Conservation (phyloP, 2,113 vertebrate genomes). For the Oriolus oriolus region DNA sequence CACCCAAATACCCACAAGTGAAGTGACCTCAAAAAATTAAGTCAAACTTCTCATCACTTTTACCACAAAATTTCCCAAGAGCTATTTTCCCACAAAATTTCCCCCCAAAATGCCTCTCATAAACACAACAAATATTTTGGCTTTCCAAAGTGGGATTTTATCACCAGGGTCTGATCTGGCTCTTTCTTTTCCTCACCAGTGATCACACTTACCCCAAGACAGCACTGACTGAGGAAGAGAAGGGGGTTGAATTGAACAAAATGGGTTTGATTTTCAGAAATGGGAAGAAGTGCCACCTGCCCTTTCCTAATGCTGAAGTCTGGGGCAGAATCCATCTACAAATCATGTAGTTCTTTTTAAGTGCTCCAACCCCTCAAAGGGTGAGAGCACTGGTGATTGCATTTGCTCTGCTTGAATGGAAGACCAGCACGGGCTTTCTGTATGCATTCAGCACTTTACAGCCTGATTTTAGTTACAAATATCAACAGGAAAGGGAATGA, state of each 20-base stretch:
- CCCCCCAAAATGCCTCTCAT: background rate
- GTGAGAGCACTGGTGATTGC: background rate
- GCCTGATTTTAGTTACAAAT: background rate
- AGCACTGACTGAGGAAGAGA: background rate
- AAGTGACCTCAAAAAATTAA: constrained; percentile 47
- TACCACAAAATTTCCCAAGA: no score
- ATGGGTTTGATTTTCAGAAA: constrained; percentile 10
- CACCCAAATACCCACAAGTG: constrained; percentile 22
- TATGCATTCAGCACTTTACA: background rate
- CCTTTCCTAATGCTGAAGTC: background rate
- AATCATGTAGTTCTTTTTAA: background rate
- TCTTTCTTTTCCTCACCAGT: background rate
- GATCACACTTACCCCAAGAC: background rate
- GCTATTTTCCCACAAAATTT: background rate
- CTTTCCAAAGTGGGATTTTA: background rate
- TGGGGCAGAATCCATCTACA: background rate
- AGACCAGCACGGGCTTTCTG: background rate
- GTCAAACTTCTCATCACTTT: background rate
- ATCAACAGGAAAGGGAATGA: background rate
- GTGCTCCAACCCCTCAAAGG: background rate
- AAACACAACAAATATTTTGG: background rate
- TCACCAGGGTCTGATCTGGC: background rate
- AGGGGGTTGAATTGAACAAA: background rate
- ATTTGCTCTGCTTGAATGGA: constrained; percentile 33
- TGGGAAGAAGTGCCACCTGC: background rate